These are phyloP conservation scores for Pristionchus fissidentatus DNA, from an alignment of 2,888 invertebrate species.

Conservation along the genomic window DNA sequence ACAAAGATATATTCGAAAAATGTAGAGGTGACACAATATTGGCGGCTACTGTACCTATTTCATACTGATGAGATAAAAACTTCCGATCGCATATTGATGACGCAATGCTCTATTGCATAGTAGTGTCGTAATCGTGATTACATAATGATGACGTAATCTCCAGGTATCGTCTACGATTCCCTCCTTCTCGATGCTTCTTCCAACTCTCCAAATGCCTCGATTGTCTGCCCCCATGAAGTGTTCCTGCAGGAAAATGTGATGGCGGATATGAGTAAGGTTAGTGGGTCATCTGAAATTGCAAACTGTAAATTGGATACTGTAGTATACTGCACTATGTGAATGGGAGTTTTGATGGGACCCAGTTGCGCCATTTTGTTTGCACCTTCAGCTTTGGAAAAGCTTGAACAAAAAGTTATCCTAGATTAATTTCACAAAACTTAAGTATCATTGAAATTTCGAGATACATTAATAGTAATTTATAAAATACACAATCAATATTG, in stretches of 20 bases:
- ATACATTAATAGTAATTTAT: neutral
- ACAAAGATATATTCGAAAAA: no score
- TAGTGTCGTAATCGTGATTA: no score
- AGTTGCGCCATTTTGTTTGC: no score
- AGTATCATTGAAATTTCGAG: neutral
- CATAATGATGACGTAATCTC: no score
- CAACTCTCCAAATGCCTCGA: neutral
- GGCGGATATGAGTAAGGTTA: slow-evolving; percentile 23
- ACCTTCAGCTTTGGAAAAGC: neutral
- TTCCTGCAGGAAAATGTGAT: slow-evolving; percentile 17
- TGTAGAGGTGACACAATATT: no score
- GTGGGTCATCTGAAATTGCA: neutral
- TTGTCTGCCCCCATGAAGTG: neutral
- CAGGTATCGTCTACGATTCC: slow-evolving; percentile 33
- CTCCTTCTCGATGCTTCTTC: slow-evolving; percentile 28
- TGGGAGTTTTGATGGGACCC: neutral
- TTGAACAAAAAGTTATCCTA: neutral
- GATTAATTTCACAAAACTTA: no score
- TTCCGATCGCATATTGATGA: no score
- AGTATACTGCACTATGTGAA: no score
- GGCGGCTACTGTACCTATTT: no score
- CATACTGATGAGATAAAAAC: no score
- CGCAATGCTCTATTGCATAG: no score
- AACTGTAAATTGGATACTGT: no score
- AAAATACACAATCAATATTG: neutral